phyloP scores from a whole-genome alignment of 2,113 vertebrate species.

The Otis tarda region DNA sequence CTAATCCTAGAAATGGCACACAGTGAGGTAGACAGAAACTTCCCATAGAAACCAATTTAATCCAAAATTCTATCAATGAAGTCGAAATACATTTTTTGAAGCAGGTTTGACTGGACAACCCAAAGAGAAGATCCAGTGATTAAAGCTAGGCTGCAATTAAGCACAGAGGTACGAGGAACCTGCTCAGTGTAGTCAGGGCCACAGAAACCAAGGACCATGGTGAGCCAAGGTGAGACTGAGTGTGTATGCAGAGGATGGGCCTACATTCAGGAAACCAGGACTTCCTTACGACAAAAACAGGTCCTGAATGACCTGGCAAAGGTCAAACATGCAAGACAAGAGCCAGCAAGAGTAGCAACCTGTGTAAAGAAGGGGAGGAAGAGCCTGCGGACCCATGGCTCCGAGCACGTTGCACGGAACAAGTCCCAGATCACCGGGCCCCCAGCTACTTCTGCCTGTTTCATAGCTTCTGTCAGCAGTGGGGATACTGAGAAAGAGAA shows the following conservation, averaged over 20 bases:
- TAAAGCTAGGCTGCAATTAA: background rate
- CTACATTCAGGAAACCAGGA: background rate
- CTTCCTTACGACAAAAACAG: background rate
- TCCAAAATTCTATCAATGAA: background rate
- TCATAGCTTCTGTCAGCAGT: background rate
- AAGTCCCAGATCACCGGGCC: background rate
- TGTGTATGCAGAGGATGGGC: fast-evolving
- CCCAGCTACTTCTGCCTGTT: background rate
- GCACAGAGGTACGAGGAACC: background rate
- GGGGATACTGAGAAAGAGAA: background rate
- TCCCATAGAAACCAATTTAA: background rate
- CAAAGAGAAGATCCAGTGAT: background rate
- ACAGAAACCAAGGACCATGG: background rate
- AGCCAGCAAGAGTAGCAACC: background rate
- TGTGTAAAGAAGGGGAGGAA: background rate
- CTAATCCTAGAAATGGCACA: background rate
- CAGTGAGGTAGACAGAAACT: background rate
- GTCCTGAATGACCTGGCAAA: background rate
- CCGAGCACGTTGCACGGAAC: background rate
- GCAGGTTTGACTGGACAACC: background rate
- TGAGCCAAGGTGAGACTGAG: background rate
- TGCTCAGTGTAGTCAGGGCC: background rate
- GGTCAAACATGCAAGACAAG: background rate
- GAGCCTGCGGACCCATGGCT: background rate
- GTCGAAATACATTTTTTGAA: background rate